These are phyloP conservation scores for Salarias fasciatus DNA, from an alignment of 2,797 vertebrate genomes.

Conservation along the genomic window DNA sequence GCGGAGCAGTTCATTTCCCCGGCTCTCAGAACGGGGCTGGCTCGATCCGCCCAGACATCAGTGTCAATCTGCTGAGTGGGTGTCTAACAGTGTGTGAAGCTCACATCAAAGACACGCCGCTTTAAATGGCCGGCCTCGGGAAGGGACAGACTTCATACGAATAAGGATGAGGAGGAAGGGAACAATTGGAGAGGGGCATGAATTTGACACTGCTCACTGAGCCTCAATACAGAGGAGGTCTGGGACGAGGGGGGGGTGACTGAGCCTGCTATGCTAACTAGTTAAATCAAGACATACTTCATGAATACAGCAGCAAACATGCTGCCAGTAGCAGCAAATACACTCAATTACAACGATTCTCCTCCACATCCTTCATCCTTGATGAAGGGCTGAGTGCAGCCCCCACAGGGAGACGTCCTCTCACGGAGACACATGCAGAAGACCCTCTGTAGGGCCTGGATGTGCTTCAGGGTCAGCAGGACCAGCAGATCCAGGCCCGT, in stretches of 20 bases:
- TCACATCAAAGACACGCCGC: conserved; percentile 67
- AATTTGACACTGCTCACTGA: conserved; percentile 45
- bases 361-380: conserved; percentile 38
- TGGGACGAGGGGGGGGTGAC: conserved; percentile 7
- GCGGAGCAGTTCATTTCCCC: conserved; percentile 39
- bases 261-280: conserved; percentile 17
- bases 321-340: conserved; percentile 7
- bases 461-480: conserved; percentile 57
- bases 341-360: conserved; percentile 2
- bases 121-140: conserved; percentile 58
- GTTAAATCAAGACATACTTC: conserved; percentile 29
- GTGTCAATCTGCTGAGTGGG: conserved; percentile 67
- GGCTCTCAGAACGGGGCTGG: conserved; percentile 37
- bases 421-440: conserved; percentile 5
- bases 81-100: conserved; percentile 73
- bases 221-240: conserved; percentile 28
- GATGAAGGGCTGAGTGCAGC: conserved; percentile 29
- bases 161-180: conserved; percentile 46
- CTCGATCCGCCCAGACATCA: conserved; percentile 60
- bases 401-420: conserved; percentile 26
- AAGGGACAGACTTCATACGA: conserved; percentile 44
- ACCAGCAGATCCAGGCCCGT: conserved; percentile 55
- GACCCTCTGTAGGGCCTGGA: conserved; percentile 36
- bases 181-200: conserved; percentile 34
- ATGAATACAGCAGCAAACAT: conserved; percentile 25